A percentile compares a stretch with the other conserved stretches of the same genome.
Conservation (phyloP, 92 coral and sea anemone genomes). For the Actinernus sp. region DNA sequence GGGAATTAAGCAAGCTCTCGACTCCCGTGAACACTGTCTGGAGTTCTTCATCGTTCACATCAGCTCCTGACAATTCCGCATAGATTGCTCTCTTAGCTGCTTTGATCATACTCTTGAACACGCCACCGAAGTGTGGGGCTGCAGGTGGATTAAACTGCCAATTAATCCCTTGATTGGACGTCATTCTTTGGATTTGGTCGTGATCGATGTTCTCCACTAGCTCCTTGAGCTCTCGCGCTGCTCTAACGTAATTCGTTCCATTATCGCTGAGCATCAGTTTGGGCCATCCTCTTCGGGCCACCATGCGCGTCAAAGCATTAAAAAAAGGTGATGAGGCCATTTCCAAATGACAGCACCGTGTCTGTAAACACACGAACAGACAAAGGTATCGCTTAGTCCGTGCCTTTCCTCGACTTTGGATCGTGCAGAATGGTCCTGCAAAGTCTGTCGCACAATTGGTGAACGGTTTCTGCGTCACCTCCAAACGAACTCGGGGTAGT, state of each 20-base stretch:
- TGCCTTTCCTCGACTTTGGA: constrained; percentile 48
- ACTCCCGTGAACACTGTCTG: constrained; percentile 41
- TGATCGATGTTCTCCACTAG: constrained; percentile 32
- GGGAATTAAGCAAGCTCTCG: constrained; percentile 44
- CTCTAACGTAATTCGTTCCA: background rate
- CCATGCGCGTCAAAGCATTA: constrained; percentile 51
- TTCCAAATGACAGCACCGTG: constrained; percentile 57
- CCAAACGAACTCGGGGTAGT: constrained; percentile 38
- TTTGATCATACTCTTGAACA: constrained; percentile 59
- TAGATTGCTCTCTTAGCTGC: constrained; percentile 59
- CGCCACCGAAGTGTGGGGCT: constrained; percentile 64
- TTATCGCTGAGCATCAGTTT: background rate
- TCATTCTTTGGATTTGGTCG: constrained; percentile 26
- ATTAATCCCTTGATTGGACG: constrained; percentile 47
- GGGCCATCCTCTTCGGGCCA: constrained; percentile 19
- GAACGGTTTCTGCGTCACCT: constrained; percentile 45
- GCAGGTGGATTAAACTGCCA: constrained; percentile 65
- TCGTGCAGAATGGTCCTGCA: constrained; percentile 35
- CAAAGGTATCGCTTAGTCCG: constrained; percentile 59
- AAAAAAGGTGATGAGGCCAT: constrained; percentile 60
- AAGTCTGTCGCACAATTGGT: constrained; percentile 50
- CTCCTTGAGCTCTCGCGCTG: constrained; percentile 22
- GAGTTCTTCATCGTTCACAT: constrained; percentile 47
- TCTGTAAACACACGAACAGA: constrained; percentile 60
- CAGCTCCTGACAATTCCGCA: constrained; percentile 48